Base-by-base conservation (phyloP, 2,888 invertebrate species). In the Ferrisia virgata region DNA sequence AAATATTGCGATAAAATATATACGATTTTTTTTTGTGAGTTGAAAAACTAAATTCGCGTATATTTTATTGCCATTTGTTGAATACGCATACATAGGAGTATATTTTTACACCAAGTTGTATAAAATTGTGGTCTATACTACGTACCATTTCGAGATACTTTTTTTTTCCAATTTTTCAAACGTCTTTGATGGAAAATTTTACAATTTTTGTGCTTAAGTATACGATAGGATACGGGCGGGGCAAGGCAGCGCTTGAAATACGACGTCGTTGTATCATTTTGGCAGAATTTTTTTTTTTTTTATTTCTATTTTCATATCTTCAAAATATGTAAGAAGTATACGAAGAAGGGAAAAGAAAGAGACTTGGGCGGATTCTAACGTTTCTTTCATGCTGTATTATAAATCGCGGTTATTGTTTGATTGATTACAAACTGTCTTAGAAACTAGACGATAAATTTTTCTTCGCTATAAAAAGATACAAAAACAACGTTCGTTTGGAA, bases 331-430 rank as follows among this genome's bases (percentile, higher is more conserved):
- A n/a, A n/a, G n/a, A n/a, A n/a, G n/a, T n/a, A n/a, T n/a, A n/a
- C 15, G n/a, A 47, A 47, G n/a, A n/a, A n/a, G n/a, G 9, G 9
- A 22, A 53, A 22, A 9, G 22, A 53, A n/a, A 1, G 22, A 9
- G 22, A 22, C 9, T 9, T 0, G 9, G 53, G 47, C 47, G 47
- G 53, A 53, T 53, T 53, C 18, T 53, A 22, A 22, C 8, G 64
- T 64, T 64, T 64, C 64, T 64, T 64, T 28, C 28, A 28, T 13
- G 13, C 31, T 18, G 53, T 22, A 64, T 64, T 25, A 64, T 64
- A 64, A 64, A 64, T 64, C 64, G 64, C 15, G 64, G 64, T 64
- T 58, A 64, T 64, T 64, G 28, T 64, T 64, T 64, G 64, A 64
- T 64, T 64, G 64, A 64, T 64, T 64, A 64, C 28, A 1, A 28